Base-by-base conservation (phyloP, 2,888 invertebrate genomes). In the Mellilla xanthometata region DNA sequence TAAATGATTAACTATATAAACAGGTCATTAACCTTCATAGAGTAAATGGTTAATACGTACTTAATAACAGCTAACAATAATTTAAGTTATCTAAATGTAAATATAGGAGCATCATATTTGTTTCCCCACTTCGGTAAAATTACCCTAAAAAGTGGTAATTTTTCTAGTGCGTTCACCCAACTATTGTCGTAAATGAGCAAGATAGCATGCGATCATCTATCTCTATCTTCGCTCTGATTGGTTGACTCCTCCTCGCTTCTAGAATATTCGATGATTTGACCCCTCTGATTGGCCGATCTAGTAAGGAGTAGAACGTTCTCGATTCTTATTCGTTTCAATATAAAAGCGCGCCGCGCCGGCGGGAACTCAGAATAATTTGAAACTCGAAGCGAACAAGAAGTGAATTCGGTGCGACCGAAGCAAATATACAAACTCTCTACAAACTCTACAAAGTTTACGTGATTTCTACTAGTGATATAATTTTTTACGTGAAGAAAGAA, bases 291-390 rank as follows among this genome's bases (percentile, higher is more conserved):
- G 81, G 84, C 10, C 6, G 31, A 19, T 61, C 74, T 39, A 52
- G 76, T 5, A 52, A 12, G 3, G 2, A 2, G 49, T 70, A 58
- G 82, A 81, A 65, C 32, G 47, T 66, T 77, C 81, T 71, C 56
- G 75, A 70, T 52, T 43, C 23, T 38, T 32, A 77, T 77, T 76
- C 61, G 75, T 63, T 60, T 39, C 26, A 53, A 52, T 76, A 77
- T 82, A 79, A 64, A 83, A 73, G 58, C 64, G 40, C 36, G 36
- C 19, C 3, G n/a, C 46, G 46, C 36, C 68, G 74, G 78, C 78
- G 75, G 66, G 68, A 81, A 68, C 2, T 58, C 81, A 84, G 65
- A 65, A 62, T 68, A 52, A 70, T 79, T 85, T 73, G 72, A 83
- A 82, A 79, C 68, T 60, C 76, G 60, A 78, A 60, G 72, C 65